These are phyloP conservation scores for Ageneiosus marmoratus DNA, from an alignment of 2,113 vertebrate species.

Conservation along the genomic window DNA sequence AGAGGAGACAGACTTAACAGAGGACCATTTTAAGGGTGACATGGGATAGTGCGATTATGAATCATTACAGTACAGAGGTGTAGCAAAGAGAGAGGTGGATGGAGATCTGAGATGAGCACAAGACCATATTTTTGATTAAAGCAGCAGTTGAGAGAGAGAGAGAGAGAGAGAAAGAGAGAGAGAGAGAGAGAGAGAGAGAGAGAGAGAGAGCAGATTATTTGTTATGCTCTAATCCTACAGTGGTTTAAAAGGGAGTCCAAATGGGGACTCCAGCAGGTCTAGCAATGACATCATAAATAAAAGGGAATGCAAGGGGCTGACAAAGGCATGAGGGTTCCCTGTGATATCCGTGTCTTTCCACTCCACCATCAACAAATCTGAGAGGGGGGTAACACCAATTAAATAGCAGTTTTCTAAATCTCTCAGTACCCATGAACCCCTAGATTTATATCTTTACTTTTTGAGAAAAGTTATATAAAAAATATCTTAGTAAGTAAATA, in stretches of 20 bases:
- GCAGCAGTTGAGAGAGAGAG: neutral
- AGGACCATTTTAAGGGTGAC: neutral
- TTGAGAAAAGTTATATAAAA: neutral
- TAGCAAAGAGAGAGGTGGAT: neutral
- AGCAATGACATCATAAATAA: neutral
- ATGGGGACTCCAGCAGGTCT: neutral
- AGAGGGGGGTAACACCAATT: neutral
- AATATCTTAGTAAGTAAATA: neutral
- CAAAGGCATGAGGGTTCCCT: neutral
- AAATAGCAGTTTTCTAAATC: neutral
- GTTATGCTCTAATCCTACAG: neutral
- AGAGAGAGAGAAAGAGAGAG: neutral
- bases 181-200: slow-evolving; percentile 13
- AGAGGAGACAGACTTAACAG: neutral
- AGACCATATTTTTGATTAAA: too few species aligned
- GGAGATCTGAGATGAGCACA: neutral
- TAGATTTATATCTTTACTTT: neutral
- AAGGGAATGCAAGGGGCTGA: neutral
- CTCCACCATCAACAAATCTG: neutral
- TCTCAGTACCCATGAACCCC: neutral
- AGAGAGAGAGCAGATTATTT: neutral
- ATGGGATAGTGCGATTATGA: neutral
- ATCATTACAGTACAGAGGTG: neutral
- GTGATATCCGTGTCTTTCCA: neutral
- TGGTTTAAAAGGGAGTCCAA: neutral